Conservation (phyloP, 2,113 vertebrate genomes). For the Cariama cristata region DNA sequence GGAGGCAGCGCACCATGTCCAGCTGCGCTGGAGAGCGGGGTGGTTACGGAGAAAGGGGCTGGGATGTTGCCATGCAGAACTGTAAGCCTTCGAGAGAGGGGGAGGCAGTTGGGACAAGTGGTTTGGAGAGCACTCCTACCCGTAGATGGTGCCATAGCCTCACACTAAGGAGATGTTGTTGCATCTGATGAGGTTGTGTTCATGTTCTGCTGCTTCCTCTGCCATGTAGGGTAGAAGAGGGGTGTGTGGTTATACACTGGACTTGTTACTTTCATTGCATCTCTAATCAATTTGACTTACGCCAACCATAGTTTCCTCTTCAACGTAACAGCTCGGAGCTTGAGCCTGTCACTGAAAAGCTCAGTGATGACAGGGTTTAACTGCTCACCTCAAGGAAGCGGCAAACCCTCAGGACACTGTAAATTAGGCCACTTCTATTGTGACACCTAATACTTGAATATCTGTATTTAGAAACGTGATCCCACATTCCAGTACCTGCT, state of each 20-base stretch:
- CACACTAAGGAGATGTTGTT: rapidly evolving
- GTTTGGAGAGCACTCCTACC: neutral
- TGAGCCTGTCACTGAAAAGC: neutral
- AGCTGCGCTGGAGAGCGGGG: rapidly evolving
- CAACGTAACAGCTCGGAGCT: neutral
- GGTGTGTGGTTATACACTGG: neutral
- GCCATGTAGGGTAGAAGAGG: neutral
- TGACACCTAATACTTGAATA: neutral
- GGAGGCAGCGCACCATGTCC: neutral
- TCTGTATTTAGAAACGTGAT: neutral
- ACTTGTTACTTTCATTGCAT: neutral
- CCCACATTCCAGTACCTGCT: neutral
- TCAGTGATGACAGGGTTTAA: neutral
- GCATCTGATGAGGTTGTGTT: neutral
- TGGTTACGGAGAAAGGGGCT: neutral
- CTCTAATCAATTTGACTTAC: neutral
- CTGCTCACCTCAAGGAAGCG: neutral
- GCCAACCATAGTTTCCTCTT: neutral
- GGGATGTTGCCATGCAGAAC: neutral
- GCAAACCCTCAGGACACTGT: rapidly evolving
- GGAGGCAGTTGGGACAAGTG: rapidly evolving
- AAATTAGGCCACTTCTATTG: neutral
- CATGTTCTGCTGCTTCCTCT: rapidly evolving
- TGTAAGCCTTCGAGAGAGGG: neutral
- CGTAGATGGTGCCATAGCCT: neutral